Percentiles rank a stretch among this genome's conserved stretches.
phyloP scores from a whole-genome alignment of 1,140 invertebrate species.

The silkworm (Bombyx mori) region ASM3026992v2 NC_085127.1:6786501-6787000 shows the following conservation, averaged over 20 bases:
- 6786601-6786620: conserved; percentile 80
- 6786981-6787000: conserved; percentile 80
- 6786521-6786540: no score
- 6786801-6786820: conserved; percentile 84
- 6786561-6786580: not conserved
- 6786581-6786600: conserved; percentile 62
- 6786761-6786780: conserved; percentile 84
- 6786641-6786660: conserved; percentile 88
- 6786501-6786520: no score
- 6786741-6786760: conserved; percentile 84
- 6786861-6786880: conserved; percentile 93
- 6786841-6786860: conserved; percentile 85
- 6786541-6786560: no score
- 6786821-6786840: conserved; percentile 82
- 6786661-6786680: conserved; percentile 92
- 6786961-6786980: conserved; percentile 78
- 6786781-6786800: conserved; percentile 86
- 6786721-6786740: conserved; percentile 94
- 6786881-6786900: conserved; percentile 83
- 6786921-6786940: conserved; percentile 84
- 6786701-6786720: conserved; percentile 95
- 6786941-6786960: conserved; percentile 83
- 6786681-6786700: conserved; percentile 97
- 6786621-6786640: conserved; percentile 98
- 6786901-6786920: conserved; percentile 85